Conservation (phyloP, 2,888 invertebrate genomes). For the Eilema sororculum region DNA sequence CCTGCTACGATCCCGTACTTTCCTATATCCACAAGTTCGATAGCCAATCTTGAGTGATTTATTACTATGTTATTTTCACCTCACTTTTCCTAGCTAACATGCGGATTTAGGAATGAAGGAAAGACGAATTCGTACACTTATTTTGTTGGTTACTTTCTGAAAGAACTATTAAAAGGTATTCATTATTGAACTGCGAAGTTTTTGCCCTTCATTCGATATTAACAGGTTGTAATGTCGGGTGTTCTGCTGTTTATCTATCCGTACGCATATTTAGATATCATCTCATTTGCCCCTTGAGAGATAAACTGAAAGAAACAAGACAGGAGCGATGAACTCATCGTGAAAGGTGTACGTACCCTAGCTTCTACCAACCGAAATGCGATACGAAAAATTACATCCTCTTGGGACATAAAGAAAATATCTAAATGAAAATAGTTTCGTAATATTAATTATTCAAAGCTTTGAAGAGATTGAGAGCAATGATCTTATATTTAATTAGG, state of each 20-base stretch:
- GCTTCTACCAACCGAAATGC: neutral
- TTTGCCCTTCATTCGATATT: slow-evolving; percentile 10
- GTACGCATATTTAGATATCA: slow-evolving; percentile 17
- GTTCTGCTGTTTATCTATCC: slow-evolving; percentile 12
- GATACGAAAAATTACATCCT: neutral
- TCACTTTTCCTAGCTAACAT: slow-evolving; percentile 21
- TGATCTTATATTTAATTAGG: no score
- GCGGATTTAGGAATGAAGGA: slow-evolving; percentile 15
- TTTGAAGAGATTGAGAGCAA: no score
- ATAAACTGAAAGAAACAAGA: slow-evolving; percentile 25
- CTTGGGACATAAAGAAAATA: neutral
- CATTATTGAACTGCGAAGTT: neutral
- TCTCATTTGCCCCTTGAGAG: slow-evolving; percentile 18
- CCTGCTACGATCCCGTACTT: slow-evolving; percentile 15
- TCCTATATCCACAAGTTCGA: slow-evolving; percentile 25
- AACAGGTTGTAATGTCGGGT: slow-evolving; percentile 13
- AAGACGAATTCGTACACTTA: slow-evolving; percentile 3
- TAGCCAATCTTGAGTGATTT: slow-evolving; percentile 31
- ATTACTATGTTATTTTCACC: slow-evolving; percentile 28
- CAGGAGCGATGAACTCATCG: slow-evolving; percentile 24
- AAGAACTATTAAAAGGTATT: neutral
- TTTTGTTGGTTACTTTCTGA: neutral
- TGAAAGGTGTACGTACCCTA: slow-evolving; percentile 13
- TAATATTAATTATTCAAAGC: neutral
- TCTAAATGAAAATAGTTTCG: neutral